These are phyloP conservation scores for Melospiza georgiana DNA, from an alignment of 2,113 vertebrate genomes.

Conservation along the genomic window DNA sequence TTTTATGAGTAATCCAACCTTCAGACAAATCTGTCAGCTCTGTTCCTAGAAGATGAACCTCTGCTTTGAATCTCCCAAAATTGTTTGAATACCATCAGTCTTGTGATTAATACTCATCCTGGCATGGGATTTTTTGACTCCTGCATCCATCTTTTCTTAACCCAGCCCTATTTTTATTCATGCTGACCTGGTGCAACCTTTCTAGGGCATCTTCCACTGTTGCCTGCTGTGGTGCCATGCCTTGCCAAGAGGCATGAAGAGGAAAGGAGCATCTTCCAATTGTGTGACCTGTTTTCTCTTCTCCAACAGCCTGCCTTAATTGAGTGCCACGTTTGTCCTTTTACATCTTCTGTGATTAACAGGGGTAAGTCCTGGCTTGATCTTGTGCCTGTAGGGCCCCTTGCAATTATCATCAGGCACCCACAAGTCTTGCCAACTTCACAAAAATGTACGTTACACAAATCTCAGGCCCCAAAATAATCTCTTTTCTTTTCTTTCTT, in stretches of 20 bases:
- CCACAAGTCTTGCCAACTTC: constrained; percentile 75
- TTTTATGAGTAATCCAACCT: background rate
- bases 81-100: background rate
- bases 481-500: background rate
- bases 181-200: background rate
- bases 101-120: constrained; percentile 32
- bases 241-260: constrained; percentile 38
- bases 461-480: constrained; percentile 57
- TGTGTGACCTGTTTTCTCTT: constrained; percentile 59
- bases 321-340: constrained; percentile 40
- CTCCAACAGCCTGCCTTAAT: constrained; percentile 52
- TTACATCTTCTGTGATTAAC: constrained; percentile 58
- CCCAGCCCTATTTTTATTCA: background rate
- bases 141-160: constrained; percentile 21
- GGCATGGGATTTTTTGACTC: background rate
- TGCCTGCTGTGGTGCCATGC: constrained; percentile 32
- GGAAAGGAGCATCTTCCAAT: constrained; percentile 21
- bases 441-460: constrained; percentile 68
- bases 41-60: constrained; percentile 16
- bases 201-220: constrained; percentile 44
- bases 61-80: constrained; percentile 33
- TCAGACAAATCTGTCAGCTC: constrained; percentile 25
- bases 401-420: constrained; percentile 76
- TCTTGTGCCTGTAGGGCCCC: constrained; percentile 63
- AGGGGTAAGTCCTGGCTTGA: constrained; percentile 70